Evolutionary conservation across 1,140 invertebrate genomes (phyloP).

Genomic region (Archegozetes longisetosus): DNA sequence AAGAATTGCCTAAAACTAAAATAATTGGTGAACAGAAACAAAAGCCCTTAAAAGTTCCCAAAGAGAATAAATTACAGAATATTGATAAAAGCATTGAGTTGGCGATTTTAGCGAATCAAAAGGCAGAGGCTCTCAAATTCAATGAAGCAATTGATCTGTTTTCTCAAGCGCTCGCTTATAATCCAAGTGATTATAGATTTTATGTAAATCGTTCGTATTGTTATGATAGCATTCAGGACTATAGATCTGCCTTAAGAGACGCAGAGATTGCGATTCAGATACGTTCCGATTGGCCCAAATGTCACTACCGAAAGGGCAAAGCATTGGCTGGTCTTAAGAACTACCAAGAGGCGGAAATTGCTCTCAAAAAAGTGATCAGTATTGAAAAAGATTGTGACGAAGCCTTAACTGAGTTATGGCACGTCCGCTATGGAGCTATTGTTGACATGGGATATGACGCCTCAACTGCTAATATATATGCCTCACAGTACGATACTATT

Average conservation of each 20-base stretch:
- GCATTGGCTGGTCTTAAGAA: neutral
- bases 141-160: neutral
- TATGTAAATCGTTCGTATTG: neutral
- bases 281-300: neutral
- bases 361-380: neutral
- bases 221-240: neutral
- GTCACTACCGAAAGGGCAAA: neutral
- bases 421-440: neutral
- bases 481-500: neutral
- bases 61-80: neutral
- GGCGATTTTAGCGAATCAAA: neutral
- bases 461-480: neutral
- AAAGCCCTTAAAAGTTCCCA: neutral
- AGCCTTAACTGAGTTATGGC: neutral
- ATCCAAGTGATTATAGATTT: neutral
- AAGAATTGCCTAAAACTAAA: neutral
- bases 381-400: neutral
- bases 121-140: neutral
- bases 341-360: constrained; percentile 1
- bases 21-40: neutral
- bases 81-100: neutral
- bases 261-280: neutral
- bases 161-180: neutral
- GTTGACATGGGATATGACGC: neutral
- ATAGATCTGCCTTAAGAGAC: neutral